Conservation (phyloP, 2,888 invertebrate species). For the Luperina testacea region DNA sequence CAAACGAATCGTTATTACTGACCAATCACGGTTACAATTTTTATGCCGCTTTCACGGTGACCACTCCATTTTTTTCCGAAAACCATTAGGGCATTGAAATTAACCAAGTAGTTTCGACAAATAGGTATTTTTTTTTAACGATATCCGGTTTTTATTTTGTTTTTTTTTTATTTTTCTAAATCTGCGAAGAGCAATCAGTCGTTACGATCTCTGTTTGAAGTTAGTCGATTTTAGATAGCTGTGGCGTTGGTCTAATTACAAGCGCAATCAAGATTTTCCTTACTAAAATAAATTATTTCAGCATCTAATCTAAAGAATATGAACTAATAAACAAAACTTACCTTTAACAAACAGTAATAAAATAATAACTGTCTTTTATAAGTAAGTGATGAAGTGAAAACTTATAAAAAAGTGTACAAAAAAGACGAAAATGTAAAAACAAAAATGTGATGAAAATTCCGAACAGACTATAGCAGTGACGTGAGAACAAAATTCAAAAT, state of each 20-base stretch:
- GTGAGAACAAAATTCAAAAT: conserved; percentile 51
- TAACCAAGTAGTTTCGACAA: conserved; percentile 78
- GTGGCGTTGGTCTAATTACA: conserved; percentile 59
- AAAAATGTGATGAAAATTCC: conserved; percentile 30
- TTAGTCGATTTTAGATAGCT: conserved; percentile 57
- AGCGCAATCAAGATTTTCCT: conserved; percentile 55
- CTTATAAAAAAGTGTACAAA: conserved; percentile 1
- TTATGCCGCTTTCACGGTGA: conserved; percentile 84
- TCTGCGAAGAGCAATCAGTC: conserved; percentile 64
- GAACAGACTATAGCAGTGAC: conserved; percentile 37
- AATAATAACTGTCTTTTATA: not conserved
- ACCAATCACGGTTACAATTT: conserved; percentile 81
- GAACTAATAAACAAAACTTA: not conserved
- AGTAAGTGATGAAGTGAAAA: conserved; percentile 38
- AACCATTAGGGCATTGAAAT: conserved; percentile 87
- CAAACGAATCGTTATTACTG: conserved; percentile 81
- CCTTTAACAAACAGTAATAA: not conserved
- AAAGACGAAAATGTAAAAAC: conserved; percentile 24
- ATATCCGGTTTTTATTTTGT: conserved; percentile 57
- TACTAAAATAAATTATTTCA: conserved; percentile 34
- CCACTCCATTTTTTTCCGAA: conserved; percentile 77
- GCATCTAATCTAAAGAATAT: conserved; percentile 9
- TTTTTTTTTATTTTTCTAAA: conserved; percentile 55
- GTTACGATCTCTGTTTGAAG: conserved; percentile 57
- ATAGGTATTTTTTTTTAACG: conserved; percentile 71